These are phyloP conservation scores for Macaria liturata DNA, from an alignment of 2,888 invertebrate species.

Conservation along the genomic window DNA sequence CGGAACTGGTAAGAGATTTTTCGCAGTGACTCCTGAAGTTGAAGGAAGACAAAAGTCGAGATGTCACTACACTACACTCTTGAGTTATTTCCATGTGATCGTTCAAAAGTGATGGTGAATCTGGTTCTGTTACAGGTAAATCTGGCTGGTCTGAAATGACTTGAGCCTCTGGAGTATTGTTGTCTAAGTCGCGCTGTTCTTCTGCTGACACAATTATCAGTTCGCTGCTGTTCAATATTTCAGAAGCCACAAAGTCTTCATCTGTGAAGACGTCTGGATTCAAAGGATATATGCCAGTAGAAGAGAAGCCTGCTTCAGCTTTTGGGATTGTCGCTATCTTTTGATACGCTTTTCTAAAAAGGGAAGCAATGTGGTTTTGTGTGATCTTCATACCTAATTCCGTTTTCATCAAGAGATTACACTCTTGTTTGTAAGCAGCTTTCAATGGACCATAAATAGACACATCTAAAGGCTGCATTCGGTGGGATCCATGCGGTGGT, in stretches of 20 bases:
- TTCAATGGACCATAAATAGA: conserved; percentile 30
- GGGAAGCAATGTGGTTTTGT: conserved; percentile 23
- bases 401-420: conserved; percentile 15
- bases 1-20: conserved; percentile 14
- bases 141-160: background rate
- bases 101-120: conserved; percentile 5
- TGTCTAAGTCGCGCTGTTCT: conserved; percentile 1
- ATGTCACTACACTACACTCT: background rate
- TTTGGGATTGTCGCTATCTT: conserved; percentile 35
- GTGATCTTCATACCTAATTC: conserved; percentile 17
- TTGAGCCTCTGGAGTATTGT: conserved; percentile 4
- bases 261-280: conserved; percentile 36
- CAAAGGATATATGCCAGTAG: conserved; percentile 48
- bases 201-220: background rate
- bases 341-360: conserved; percentile 26
- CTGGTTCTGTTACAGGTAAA: background rate
- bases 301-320: conserved; percentile 42
- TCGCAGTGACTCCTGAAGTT: conserved; percentile 17
- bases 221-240: conserved; percentile 1
- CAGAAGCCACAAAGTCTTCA: conserved; percentile 4
- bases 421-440: conserved; percentile 23
- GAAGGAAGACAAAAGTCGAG: conserved; percentile 1
- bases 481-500: conserved; percentile 37
- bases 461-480: conserved; percentile 37
- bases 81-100: background rate